These are phyloP conservation scores for Clarias platycephalus DNA, from an alignment of 2,797 vertebrate genomes.

Conservation along the genomic window DNA sequence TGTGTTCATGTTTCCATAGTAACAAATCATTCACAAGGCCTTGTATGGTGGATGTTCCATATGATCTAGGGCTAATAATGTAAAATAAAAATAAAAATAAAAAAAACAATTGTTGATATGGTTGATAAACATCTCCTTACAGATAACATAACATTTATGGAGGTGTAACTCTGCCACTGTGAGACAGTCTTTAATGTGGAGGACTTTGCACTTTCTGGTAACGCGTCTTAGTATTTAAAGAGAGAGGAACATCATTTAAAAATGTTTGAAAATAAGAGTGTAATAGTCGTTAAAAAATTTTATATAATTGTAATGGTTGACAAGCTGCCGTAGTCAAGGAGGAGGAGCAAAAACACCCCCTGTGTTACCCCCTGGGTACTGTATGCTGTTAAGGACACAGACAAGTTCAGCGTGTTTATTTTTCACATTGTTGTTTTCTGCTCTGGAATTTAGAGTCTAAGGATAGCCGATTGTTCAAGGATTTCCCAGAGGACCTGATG, in stretches of 20 bases:
- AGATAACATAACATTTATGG: background rate
- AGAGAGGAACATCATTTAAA: background rate
- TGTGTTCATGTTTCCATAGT: background rate
- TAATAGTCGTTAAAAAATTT: background rate
- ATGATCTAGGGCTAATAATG: background rate
- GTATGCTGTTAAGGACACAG: background rate
- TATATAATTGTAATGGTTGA: background rate
- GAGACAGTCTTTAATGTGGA: background rate
- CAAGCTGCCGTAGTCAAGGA: background rate
- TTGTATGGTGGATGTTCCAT: background rate
- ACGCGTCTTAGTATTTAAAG: background rate
- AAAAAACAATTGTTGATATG: background rate
- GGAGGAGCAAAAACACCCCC: no score
- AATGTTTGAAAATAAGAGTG: background rate
- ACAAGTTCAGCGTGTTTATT: background rate
- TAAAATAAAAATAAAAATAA: background rate
- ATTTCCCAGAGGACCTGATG: slow-evolving; percentile 80
- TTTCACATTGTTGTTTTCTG: background rate
- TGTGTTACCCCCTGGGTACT: no score
- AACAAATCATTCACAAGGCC: background rate
- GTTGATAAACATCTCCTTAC: no score
- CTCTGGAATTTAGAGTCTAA: slow-evolving; percentile 65
- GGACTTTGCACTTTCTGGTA: background rate
- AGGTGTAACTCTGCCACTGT: background rate
- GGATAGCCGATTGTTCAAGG: slow-evolving; percentile 79